A percentile compares a stretch with the other conserved stretches of the same genome.
These are phyloP conservation scores for Forficula auricularia DNA, from an alignment of 1,140 invertebrate genomes.

Conservation along the genomic window DNA sequence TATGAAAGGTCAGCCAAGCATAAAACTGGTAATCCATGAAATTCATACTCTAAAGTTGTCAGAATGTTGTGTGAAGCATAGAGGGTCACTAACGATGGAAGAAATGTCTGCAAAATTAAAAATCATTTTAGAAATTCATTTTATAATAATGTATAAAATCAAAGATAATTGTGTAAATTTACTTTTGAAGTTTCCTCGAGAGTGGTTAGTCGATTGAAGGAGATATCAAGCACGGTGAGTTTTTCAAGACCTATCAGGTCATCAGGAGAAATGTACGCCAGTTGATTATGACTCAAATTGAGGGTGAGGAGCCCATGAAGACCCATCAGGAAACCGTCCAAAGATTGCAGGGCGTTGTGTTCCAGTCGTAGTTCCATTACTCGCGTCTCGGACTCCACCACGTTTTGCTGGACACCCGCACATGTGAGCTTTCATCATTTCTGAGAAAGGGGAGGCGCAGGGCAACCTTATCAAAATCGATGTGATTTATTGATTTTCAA, in stretches of 20 bases:
- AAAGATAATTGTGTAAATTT: conserved; percentile 4
- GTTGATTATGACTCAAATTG: conserved; percentile 51
- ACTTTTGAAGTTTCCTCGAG: conserved; percentile 66
- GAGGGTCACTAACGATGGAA: conserved; percentile 54
- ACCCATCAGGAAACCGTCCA: conserved; percentile 55
- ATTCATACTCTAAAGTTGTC: conserved; percentile 48
- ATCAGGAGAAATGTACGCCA: conserved; percentile 48
- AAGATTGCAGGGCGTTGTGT: conserved; percentile 44
- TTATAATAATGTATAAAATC: no score
- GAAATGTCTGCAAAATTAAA: conserved; percentile 42
- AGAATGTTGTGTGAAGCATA: conserved; percentile 55
- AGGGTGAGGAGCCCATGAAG: conserved; percentile 48
- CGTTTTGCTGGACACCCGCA: conserved; percentile 33
- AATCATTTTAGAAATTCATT: conserved; percentile 8
- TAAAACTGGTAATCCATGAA: conserved; percentile 56
- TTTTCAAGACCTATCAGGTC: conserved; percentile 54
- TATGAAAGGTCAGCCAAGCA: conserved; percentile 58
- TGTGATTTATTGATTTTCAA: no score
- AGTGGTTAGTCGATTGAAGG: conserved; percentile 52
- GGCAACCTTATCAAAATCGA: no score
- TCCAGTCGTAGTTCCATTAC: conserved; percentile 50
- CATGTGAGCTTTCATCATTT: no score
- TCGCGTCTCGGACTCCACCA: conserved; percentile 48
- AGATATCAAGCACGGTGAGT: conserved; percentile 52
- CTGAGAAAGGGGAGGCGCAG: no score